Base-by-base conservation (phyloP, 2,888 invertebrate genomes). In the Hemithea aestivaria region DNA sequence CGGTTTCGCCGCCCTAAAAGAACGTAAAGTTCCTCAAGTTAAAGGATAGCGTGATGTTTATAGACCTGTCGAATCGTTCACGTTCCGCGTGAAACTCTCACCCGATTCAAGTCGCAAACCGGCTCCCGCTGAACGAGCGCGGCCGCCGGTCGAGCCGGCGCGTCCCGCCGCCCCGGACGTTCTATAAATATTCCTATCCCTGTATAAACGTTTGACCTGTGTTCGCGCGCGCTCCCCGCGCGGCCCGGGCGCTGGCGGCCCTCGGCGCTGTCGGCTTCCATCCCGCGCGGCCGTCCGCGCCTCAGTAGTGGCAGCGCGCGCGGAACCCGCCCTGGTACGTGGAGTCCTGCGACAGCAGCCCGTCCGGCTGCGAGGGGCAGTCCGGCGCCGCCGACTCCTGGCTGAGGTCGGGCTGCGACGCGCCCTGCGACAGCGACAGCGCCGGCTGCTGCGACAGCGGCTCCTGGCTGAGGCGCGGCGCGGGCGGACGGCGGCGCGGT, bases 321-420 rank as follows among this genome's bases (percentile, higher is more conserved):
- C 82, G 90, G 90, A 85, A 91, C 81, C 79, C 90, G 65, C 92
- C 94, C 81, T 94, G 94, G 84, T 94, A 95, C 53, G 93, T 93
- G 27, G 94, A 94, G 80, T 96, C 97, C 88, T 98, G 98, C 31
- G 97, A 98, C 62, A 98, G 88, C 64, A 98, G 90, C 37, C 96
- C 96, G 76, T 98, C 98, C 88, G 96, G 95, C 88, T 98, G 97
- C 33, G 97, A 97, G 68, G 94, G 94, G 77, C 94, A 94, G 76
- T 96, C 96, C 34, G 93, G 91, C 76, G 94, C 91, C 71, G 93
- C 92, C 42, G 94, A 94, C 79, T 96, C 96, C 88, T 95, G 93
- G 55, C 91, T 92, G 56, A 91, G 84, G 75, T 94, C 94, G 1
- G 92, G 91, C 68, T 93, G 92, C 32, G 91, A 91, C 70, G 92